phyloP scores from a whole-genome alignment of 2,113 vertebrate species.

The Gadus macrocephalus region DNA sequence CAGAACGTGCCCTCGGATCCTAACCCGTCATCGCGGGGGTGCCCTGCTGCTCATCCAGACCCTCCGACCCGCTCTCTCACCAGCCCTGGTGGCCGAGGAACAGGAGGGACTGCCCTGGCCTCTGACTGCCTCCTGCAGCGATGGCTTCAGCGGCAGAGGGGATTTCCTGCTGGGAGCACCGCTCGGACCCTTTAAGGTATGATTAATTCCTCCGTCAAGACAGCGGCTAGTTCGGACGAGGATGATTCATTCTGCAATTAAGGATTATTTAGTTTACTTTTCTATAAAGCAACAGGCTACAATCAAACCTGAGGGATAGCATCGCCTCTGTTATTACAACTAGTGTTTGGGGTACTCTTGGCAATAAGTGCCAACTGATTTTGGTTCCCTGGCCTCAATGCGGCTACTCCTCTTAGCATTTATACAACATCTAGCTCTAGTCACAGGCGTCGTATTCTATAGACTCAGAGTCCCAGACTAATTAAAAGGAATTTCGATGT shows the following conservation, averaged over 20 bases:
- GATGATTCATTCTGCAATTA: background rate
- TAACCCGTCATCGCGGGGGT: conserved; percentile 47
- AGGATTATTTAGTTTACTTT: background rate
- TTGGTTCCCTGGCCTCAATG: too few relatives aligned
- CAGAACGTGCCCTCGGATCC: conserved; percentile 59
- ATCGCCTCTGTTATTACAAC: too few relatives aligned
- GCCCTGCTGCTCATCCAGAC: conserved; percentile 53
- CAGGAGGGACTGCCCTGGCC: conserved; percentile 27
- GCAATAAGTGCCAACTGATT: too few relatives aligned
- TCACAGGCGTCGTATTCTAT: too few relatives aligned
- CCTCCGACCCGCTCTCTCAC: conserved; percentile 47
- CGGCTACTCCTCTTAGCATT: too few relatives aligned
- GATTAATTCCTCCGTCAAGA: background rate
- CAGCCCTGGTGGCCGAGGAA: conserved; percentile 54
- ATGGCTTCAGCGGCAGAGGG: conserved; percentile 39
- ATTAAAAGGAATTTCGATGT: too few relatives aligned
- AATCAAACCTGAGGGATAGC: too few relatives aligned
- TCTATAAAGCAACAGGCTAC: background rate
- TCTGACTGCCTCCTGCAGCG: too few relatives aligned
- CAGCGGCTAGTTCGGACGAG: background rate
- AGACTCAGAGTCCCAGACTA: too few relatives aligned
- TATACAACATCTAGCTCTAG: too few relatives aligned
- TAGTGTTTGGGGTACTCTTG: too few relatives aligned
- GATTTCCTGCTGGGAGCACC: conserved; percentile 50
- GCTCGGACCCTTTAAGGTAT: conserved; percentile 10